Conservation (phyloP, 2,888 invertebrate genomes). For the Caenorhabditis becei region DNA sequence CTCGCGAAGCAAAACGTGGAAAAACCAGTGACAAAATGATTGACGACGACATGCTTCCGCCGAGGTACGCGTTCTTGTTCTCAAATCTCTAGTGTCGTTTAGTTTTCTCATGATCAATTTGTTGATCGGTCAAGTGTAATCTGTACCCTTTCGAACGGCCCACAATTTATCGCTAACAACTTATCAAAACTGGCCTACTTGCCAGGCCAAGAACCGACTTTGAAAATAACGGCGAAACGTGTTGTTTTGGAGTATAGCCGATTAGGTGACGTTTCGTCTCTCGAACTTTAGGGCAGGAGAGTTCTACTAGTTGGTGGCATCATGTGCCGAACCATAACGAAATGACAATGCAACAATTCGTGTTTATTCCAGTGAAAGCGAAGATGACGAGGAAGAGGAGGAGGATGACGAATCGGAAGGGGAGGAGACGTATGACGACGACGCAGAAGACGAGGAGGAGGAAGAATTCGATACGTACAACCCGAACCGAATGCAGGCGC, state of each 20-base stretch:
- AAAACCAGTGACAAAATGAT: conserved; percentile 67
- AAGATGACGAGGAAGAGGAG: conserved; percentile 68
- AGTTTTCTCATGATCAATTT: conserved; percentile 8
- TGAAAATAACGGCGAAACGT: background rate
- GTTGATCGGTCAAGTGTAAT: conserved; percentile 2
- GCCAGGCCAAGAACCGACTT: background rate
- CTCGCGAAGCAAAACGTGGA: conserved; percentile 72
- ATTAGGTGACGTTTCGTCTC: background rate
- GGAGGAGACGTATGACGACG: conserved; percentile 66
- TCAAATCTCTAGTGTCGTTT: conserved; percentile 4
- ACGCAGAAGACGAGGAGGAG: conserved; percentile 63
- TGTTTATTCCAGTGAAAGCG: conserved; percentile 67
- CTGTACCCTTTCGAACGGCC: conserved; percentile 1
- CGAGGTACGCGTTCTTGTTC: conserved; percentile 65
- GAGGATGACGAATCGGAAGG: conserved; percentile 71
- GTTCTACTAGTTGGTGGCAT: conserved; percentile 8
- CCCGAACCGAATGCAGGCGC: conserved; percentile 71
- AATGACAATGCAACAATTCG: conserved; percentile 24
- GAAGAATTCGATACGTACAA: conserved; percentile 68
- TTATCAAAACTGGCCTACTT: conserved; percentile 6
- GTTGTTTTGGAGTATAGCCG: background rate
- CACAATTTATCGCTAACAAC: background rate
- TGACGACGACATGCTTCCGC: conserved; percentile 81
- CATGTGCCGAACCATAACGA: conserved; percentile 13
- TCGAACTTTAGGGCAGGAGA: background rate